phyloP scores from a whole-genome alignment of 2,888 invertebrate genomes.

The Drosophila aldrichi region DNA sequence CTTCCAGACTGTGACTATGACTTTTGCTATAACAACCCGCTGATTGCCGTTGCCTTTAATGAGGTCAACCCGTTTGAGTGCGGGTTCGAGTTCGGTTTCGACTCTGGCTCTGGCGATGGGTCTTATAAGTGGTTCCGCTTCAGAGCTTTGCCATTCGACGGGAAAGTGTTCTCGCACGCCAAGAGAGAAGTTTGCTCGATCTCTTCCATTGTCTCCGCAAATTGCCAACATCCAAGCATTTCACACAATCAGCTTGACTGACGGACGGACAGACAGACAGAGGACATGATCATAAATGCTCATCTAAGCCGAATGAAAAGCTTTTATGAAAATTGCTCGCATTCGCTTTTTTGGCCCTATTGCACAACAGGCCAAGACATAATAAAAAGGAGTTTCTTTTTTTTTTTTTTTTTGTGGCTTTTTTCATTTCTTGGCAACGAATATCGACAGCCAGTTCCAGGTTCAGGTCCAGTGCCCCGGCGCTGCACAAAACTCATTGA shows the following conservation, averaged over 20 bases:
- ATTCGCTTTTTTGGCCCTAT: conserved; percentile 46
- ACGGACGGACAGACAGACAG: conserved; percentile 1
- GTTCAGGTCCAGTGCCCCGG: conserved; percentile 76
- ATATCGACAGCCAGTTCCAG: conserved; percentile 61
- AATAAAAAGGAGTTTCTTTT: conserved; percentile 28
- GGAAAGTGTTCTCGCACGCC: conserved; percentile 69
- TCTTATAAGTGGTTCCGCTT: conserved; percentile 69
- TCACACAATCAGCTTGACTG: conserved; percentile 52
- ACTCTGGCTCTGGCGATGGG: conserved; percentile 17
- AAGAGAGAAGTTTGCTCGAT: conserved; percentile 17
- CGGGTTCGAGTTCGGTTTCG: conserved; percentile 10
- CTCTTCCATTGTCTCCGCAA: conserved; percentile 50
- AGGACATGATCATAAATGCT: conserved; percentile 12
- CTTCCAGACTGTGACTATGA: conserved; percentile 40
- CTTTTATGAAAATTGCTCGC: conserved; percentile 47
- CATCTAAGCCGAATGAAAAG: conserved; percentile 14
- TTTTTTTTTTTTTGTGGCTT: conserved; percentile 10
- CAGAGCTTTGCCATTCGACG: conserved; percentile 50
- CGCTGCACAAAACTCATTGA: conserved; percentile 67
- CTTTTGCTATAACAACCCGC: conserved; percentile 41
- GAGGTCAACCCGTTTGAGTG: conserved; percentile 68
- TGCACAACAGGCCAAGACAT: conserved; percentile 41
- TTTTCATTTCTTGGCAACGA: conserved; percentile 37
- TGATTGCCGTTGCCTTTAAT: conserved; percentile 64
- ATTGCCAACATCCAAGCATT: conserved; percentile 44